phyloP scores from a whole-genome alignment of 2,113 vertebrate species.

The Origma solitaria region DNA sequence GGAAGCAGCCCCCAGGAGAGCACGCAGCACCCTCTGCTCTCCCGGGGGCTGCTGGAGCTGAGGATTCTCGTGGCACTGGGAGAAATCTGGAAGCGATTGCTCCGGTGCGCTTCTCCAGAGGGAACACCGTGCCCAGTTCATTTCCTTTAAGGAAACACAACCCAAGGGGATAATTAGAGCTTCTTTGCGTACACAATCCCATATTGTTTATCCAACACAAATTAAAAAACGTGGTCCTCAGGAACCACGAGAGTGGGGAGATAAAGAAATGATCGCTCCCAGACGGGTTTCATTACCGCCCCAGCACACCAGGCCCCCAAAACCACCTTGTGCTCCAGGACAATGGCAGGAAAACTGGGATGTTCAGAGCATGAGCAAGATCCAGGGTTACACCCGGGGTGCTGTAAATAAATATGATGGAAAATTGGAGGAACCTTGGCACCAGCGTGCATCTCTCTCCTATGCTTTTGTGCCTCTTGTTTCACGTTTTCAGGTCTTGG shows the following conservation, averaged over 20 bases:
- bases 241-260: constrained; percentile 59
- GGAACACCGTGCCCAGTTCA: constrained; percentile 73
- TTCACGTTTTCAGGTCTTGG: rapidly evolving
- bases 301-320: neutral
- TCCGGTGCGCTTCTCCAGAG: constrained; percentile 56
- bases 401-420: neutral
- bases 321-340: neutral
- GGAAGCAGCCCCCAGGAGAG: neutral
- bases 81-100: constrained; percentile 83
- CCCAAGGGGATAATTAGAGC: constrained; percentile 79
- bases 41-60: neutral
- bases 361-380: neutral
- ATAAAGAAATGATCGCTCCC: constrained; percentile 42
- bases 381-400: neutral
- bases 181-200: constrained; percentile 76
- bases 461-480: rapidly evolving
- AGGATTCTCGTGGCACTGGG: neutral
- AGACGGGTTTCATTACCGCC: constrained; percentile 56
- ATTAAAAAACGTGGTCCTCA: constrained; percentile 77
- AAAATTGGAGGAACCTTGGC: neutral
- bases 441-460: neutral
- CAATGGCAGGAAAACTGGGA: neutral
- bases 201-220: constrained; percentile 83
- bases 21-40: neutral
- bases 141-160: constrained; percentile 85